Evolutionary conservation across 2,888 invertebrate genomes (phyloP).

Genomic region (Aricia artaxerxes): DNA sequence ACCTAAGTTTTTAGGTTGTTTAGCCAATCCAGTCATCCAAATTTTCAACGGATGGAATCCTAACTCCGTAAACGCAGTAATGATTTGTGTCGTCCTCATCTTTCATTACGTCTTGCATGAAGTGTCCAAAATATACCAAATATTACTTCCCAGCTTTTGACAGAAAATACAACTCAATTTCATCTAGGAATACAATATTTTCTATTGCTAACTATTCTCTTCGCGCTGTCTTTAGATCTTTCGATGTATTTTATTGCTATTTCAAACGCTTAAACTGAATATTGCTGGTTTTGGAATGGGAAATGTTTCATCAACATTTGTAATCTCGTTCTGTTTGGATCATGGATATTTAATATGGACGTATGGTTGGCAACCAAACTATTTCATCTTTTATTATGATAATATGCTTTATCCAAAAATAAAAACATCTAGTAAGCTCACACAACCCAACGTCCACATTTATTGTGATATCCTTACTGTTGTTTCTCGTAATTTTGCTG

Average conservation of each 20-base stretch:
- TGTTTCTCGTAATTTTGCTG: neutral
- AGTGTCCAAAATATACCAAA: neutral
- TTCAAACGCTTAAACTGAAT: neutral
- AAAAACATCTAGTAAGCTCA: neutral
- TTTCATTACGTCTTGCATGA: constrained; percentile 16
- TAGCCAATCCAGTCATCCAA: constrained; percentile 7
- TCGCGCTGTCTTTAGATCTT: neutral
- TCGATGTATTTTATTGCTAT: neutral
- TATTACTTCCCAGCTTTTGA: constrained; percentile 28
- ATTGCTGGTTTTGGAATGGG: neutral
- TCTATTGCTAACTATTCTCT: constrained; percentile 10
- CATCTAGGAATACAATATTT: neutral
- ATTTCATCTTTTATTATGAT: neutral
- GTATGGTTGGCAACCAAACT: neutral
- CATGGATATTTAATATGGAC: neutral
- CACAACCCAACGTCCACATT: neutral
- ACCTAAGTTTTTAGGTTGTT: constrained; percentile 20
- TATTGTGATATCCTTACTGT: neutral
- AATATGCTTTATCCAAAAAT: neutral
- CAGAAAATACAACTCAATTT: constrained; percentile 16
- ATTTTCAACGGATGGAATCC: constrained; percentile 6
- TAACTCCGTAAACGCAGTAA: constrained; percentile 6
- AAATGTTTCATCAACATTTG: neutral
- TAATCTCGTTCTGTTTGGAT: neutral
- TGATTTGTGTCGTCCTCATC: neutral